A percentile compares a stretch with the other conserved stretches of the same genome.
Evolutionary conservation across 2,797 vertebrate species (phyloP).

Genomic region (Mallotus villosus): DNA sequence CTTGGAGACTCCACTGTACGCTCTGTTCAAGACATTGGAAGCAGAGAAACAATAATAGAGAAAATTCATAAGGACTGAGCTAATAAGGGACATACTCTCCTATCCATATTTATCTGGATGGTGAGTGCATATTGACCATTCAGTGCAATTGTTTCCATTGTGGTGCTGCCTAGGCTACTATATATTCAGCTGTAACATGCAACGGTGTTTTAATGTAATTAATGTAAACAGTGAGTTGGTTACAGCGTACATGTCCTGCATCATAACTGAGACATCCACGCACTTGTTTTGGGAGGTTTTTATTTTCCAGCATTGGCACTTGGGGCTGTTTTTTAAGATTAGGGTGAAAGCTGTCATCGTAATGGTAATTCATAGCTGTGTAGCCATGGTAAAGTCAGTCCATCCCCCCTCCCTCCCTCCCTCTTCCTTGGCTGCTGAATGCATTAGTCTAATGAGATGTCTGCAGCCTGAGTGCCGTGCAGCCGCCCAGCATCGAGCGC

Average conservation of each 20-base stretch:
- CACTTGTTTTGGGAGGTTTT: constrained; percentile 22
- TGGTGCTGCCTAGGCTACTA: constrained; percentile 77
- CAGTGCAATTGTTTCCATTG: constrained; percentile 84
- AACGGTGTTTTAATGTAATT: neutral
- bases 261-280: constrained; percentile 11
- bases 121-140: constrained; percentile 80
- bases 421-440: constrained; percentile 86
- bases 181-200: constrained; percentile 12
- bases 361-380: constrained; percentile 93
- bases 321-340: constrained; percentile 45
- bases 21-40: constrained; percentile 37
- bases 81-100: constrained; percentile 42
- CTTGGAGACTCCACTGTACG: constrained; percentile 44
- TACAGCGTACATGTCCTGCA: neutral
- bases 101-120: constrained; percentile 74
- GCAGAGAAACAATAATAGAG: constrained; percentile 29
- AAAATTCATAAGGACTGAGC: constrained; percentile 17
- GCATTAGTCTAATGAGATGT: constrained; percentile 97
- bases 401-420: constrained; percentile 55
- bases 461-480: constrained; percentile 77
- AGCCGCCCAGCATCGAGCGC: constrained; percentile 53
- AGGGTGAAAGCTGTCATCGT: constrained; percentile 89
- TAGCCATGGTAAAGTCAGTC: constrained; percentile 93
- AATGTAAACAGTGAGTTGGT: neutral
- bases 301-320: constrained; percentile 12